Evolutionary conservation across 2,888 invertebrate genomes (phyloP).

Genomic region (Synergus japonicus): DNA sequence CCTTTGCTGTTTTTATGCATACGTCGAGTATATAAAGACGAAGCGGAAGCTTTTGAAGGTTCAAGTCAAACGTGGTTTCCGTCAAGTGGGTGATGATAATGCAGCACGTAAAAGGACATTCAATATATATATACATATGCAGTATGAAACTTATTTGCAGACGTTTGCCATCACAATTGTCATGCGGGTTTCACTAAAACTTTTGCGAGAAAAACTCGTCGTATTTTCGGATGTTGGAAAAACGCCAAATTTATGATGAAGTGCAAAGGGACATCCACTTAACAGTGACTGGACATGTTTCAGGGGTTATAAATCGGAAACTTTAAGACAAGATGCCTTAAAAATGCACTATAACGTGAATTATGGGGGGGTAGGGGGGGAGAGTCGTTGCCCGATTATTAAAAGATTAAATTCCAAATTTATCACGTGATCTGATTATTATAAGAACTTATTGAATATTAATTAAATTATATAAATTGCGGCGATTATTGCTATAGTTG

Average conservation of each 20-base stretch:
- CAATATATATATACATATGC: not conserved
- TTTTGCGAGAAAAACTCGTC: slow-evolving; percentile 32
- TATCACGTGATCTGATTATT: not conserved
- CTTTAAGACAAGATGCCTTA: not conserved
- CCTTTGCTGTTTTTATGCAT: not conserved
- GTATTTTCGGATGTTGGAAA: slow-evolving; percentile 38
- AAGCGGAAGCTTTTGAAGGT: not conserved
- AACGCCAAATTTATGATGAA: slow-evolving; percentile 36
- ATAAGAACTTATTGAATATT: not conserved
- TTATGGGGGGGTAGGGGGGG: not conserved
- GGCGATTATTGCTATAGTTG: too few relatives aligned
- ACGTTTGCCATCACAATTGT: not conserved
- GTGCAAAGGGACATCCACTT: not conserved
- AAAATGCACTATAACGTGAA: not conserved
- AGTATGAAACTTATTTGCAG: slow-evolving; percentile 34
- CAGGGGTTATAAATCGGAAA: not conserved
- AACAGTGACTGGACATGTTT: not conserved
- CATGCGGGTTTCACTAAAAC: slow-evolving; percentile 6
- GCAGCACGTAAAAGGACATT: not conserved
- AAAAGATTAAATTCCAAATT: not conserved
- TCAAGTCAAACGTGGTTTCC: not conserved
- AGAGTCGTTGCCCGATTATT: not conserved
- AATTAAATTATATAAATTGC: too few relatives aligned
- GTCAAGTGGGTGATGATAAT: not conserved
- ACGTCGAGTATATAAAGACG: not conserved